phyloP scores from a whole-genome alignment of 1,140 invertebrate species.

The Magallana gigas region DNA sequence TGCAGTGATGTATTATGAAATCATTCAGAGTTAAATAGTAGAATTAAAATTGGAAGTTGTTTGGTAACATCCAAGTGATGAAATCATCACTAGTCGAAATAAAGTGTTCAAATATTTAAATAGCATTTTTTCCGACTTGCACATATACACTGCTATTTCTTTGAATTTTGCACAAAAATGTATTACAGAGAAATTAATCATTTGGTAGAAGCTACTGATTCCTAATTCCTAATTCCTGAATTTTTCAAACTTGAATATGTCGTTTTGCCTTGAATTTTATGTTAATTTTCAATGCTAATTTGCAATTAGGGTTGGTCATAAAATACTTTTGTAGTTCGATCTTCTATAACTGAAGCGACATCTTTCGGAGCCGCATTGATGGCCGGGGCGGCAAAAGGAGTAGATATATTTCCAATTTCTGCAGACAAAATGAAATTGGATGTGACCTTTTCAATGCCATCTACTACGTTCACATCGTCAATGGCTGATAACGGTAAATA shows the following conservation, averaged over 20 bases:
- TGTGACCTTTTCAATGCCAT: conserved; percentile 5
- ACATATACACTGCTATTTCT: too few species aligned
- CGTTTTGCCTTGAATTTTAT: not conserved
- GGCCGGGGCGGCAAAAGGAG: conserved; percentile 46
- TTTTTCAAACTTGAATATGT: too few species aligned
- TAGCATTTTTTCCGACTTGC: not conserved
- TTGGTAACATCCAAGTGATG: not conserved
- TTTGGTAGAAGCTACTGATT: too few species aligned
- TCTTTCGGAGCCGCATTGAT: conserved; percentile 48
- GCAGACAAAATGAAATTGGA: not conserved
- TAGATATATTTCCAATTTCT: conserved; percentile 33
- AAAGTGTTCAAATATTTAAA: not conserved
- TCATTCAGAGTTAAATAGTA: not conserved
- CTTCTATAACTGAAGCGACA: conserved; percentile 24
- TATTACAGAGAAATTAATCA: too few species aligned
- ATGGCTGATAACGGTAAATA: conserved; percentile 28
- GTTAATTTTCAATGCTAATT: not conserved
- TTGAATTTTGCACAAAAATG: too few species aligned
- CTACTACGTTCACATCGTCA: conserved; percentile 8
- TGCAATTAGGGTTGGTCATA: not conserved
- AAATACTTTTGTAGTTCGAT: conserved; percentile 10
- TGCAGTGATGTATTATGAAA: not conserved
- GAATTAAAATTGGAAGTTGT: not conserved
- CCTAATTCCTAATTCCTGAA: too few species aligned
- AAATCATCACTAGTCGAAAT: not conserved